Conservation (phyloP, 2,797 vertebrate species). For the Cryptoprocta ferox region DNA sequence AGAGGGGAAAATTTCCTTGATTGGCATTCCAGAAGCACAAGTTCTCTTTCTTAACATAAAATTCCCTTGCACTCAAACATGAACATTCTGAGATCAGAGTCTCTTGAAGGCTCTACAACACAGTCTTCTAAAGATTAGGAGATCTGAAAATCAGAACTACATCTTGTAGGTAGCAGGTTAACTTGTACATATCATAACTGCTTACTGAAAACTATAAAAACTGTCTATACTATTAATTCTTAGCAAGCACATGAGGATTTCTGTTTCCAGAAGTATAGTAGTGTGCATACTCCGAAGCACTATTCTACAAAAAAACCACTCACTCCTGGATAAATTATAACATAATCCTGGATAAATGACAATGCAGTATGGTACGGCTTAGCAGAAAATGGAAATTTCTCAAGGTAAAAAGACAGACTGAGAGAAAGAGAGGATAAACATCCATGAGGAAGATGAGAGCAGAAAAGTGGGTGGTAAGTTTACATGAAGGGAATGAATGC, state of each 20-base stretch:
- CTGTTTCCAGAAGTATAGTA: not conserved
- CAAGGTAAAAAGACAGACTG: not conserved
- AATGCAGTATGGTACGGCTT: not conserved
- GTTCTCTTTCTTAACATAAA: not conserved
- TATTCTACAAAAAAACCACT: not conserved
- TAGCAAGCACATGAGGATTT: not conserved
- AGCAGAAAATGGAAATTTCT: not conserved
- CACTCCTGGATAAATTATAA: too few relatives aligned
- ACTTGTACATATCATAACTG: not conserved
- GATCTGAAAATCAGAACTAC: not conserved
- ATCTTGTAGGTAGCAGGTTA: not conserved
- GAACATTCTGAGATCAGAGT: not conserved
- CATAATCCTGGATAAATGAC: not conserved
- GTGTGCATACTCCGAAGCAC: not conserved
- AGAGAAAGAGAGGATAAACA: not conserved
- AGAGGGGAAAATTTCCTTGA: not conserved
- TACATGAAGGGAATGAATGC: not conserved
- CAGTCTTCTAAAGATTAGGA: not conserved
- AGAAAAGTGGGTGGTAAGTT: not conserved
- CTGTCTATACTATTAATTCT: not conserved
- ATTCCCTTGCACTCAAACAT: not conserved
- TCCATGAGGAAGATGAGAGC: not conserved
- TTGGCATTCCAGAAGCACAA: not conserved
- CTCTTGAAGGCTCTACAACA: not conserved
- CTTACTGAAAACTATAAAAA: not conserved